Conservation (phyloP, 2,888 invertebrate species). For the Euclidia mi region DNA sequence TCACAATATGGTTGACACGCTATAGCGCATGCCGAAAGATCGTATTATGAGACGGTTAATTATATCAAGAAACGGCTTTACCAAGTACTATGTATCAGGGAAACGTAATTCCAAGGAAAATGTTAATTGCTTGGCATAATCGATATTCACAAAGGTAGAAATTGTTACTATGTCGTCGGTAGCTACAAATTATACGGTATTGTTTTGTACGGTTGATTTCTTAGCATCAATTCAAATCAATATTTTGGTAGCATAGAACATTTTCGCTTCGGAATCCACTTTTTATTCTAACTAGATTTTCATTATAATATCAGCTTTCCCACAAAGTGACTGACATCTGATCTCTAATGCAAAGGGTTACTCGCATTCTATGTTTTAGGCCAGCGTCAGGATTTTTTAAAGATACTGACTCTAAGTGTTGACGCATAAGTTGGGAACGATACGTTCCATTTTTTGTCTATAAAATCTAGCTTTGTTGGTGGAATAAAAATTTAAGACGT, state of each 20-base stretch:
- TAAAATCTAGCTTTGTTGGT: slow-evolving; percentile 30
- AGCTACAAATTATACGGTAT: too few species aligned
- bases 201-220: too few species aligned
- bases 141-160: slow-evolving; percentile 5
- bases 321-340: too few species aligned
- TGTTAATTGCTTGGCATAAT: slow-evolving; percentile 5
- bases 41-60: slow-evolving; percentile 54
- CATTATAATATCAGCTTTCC: too few species aligned
- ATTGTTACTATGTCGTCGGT: not conserved
- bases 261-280: too few species aligned
- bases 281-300: too few species aligned
- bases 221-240: too few species aligned
- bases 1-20: slow-evolving; percentile 45
- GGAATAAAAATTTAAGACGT: slow-evolving; percentile 37
- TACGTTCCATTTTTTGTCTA: slow-evolving; percentile 36
- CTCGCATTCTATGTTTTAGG: too few species aligned
- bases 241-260: too few species aligned
- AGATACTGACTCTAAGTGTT: slow-evolving; percentile 53
- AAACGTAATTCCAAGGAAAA: slow-evolving; percentile 19
- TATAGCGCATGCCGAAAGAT: slow-evolving; percentile 56
- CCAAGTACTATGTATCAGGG: slow-evolving; percentile 25
- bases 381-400: slow-evolving; percentile 27
- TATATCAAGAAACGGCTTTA: slow-evolving; percentile 38
- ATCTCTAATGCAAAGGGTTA: too few species aligned
- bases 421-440: slow-evolving; percentile 43